Percentiles rank a stretch among this genome's conserved stretches.
phyloP scores from a whole-genome alignment of 2,888 invertebrate genomes.

The Protophormia terraenovae region DNA sequence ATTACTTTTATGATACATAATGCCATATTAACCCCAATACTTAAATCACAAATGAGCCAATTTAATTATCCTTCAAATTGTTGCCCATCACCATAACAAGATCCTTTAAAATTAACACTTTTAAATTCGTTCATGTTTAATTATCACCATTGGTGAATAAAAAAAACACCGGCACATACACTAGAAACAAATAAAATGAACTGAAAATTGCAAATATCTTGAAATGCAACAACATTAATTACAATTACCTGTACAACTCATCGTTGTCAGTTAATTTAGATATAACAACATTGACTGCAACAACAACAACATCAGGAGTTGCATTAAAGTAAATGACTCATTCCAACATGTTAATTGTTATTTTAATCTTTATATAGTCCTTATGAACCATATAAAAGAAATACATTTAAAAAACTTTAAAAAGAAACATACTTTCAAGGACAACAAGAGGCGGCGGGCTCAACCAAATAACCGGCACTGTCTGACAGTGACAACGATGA shows the following conservation, averaged over 20 bases:
- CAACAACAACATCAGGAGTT: not conserved
- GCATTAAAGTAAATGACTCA: conserved; percentile 63
- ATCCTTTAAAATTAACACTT: conserved; percentile 61
- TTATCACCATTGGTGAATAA: conserved; percentile 29
- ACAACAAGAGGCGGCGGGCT: conserved; percentile 37
- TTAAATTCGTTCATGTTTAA: conserved; percentile 43
- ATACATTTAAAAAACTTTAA: conserved; percentile 3
- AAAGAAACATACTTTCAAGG: conserved; percentile 48
- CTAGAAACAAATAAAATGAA: conserved; percentile 9
- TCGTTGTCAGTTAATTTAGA: conserved; percentile 69
- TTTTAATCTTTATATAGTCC: conserved; percentile 64
- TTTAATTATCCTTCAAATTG: conserved; percentile 22
- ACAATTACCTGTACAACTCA: conserved; percentile 68
- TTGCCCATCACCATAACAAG: not conserved
- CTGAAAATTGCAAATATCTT: conserved; percentile 52
- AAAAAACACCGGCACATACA: not conserved
- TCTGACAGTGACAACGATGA: conserved; percentile 46
- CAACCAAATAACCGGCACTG: too few species aligned
- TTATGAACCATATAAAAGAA: conserved; percentile 1
- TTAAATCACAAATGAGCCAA: conserved; percentile 3
- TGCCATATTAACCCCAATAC: not conserved
- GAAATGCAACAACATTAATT: conserved; percentile 66
- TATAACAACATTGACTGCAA: conserved; percentile 36
- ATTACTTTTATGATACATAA: not conserved
- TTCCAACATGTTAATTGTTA: conserved; percentile 66